Evolutionary conservation across 2,113 vertebrate species (phyloP).

Genomic region (Scophthalmus maximus): DNA sequence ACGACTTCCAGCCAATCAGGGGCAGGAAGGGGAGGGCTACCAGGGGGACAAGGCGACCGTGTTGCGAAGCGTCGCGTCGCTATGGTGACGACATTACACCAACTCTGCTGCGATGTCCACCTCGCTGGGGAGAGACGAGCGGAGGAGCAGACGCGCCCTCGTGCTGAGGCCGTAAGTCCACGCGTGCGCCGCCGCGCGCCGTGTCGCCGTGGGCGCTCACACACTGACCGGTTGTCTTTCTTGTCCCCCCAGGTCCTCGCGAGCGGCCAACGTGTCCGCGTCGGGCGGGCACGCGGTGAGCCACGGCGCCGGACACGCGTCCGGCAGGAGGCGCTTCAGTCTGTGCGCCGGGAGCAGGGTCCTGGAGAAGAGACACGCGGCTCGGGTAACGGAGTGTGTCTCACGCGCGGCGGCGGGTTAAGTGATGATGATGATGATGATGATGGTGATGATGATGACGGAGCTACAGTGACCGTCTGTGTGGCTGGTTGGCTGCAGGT

Average conservation of each 20-base stretch:
- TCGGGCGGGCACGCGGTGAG: not conserved
- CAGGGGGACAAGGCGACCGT: not conserved
- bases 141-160: not conserved
- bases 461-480: not conserved
- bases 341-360: constrained; percentile 33
- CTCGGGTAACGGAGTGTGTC: too few species aligned
- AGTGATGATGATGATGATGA: too few species aligned
- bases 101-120: constrained; percentile 19
- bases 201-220: too few species aligned
- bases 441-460: too few species aligned
- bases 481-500: constrained; percentile 80
- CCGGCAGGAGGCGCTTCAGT: constrained; percentile 30
- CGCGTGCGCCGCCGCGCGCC: too few species aligned
- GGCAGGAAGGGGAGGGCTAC: not conserved
- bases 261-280: not conserved
- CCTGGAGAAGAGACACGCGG: constrained; percentile 46
- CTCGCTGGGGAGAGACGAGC: not conserved
- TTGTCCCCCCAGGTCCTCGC: constrained; percentile 29
- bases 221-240: too few species aligned
- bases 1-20: not conserved
- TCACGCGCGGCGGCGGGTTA: too few species aligned
- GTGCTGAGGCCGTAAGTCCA: constrained; percentile 43
- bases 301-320: constrained; percentile 1
- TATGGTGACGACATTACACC: not conserved
- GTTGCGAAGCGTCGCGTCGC: not conserved